Percentiles rank a stretch among this genome's conserved stretches.
Conservation (phyloP, 2,888 invertebrate species). For the Idaea biselata region DNA sequence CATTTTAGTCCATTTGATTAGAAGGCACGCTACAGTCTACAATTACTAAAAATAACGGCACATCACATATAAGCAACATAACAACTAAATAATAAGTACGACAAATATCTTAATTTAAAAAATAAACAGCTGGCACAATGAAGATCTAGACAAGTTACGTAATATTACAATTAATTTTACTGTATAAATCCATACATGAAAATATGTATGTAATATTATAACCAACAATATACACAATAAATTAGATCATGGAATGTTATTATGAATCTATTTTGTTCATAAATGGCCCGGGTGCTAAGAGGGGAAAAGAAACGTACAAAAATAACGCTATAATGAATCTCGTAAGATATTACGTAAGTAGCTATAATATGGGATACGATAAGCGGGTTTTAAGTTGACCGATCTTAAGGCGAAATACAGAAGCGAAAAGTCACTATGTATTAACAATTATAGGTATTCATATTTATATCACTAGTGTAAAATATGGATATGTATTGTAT, state of each 20-base stretch:
- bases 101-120: conserved; percentile 67
- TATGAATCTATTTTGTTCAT: conserved; percentile 56
- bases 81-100: conserved; percentile 74
- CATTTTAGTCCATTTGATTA: too few species aligned
- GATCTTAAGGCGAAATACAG: conserved; percentile 16
- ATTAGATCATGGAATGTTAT: conserved; percentile 80
- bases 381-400: conserved; percentile 28
- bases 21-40: background rate
- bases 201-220: conserved; percentile 70
- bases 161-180: conserved; percentile 64
- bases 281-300: conserved; percentile 32
- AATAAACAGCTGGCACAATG: conserved; percentile 74
- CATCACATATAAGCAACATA: conserved; percentile 71
- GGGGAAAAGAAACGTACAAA: conserved; percentile 62
- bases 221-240: conserved; percentile 78
- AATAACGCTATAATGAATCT: conserved; percentile 55
- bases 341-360: conserved; percentile 30
- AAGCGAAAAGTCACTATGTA: too few species aligned
- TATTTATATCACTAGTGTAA: too few species aligned
- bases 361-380: conserved; percentile 14
- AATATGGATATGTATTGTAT: too few species aligned
- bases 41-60: conserved; percentile 13
- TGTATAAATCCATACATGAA: conserved; percentile 70
- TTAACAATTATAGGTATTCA: too few species aligned
- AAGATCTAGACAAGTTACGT: conserved; percentile 75